Evolutionary conservation across 2,888 invertebrate species (phyloP), one percentile per base, ranked within the genome.

Genomic region (Netelia melanura): DNA sequence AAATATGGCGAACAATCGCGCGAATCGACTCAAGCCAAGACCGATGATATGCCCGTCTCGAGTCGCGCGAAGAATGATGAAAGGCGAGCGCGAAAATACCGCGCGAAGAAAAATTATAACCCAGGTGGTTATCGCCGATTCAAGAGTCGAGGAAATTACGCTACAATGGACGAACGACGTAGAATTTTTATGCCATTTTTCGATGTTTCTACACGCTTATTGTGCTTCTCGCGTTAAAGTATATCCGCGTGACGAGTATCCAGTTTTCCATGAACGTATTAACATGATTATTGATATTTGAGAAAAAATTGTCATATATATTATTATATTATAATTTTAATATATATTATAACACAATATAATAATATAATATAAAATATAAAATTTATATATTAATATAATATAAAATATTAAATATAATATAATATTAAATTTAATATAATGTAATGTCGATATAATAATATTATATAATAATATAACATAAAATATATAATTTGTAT

Each of bases 251-350:
- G 8, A 38, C 10, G 25, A 54, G 44, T 54, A 11, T 71, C 65
- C 3, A 77, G 43, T 83, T 83, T 72, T 48, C 38, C 8, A 10
- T 61, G 82, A 71, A 78, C 70, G 25, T 61, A 83, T 78, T 78
- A 58, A 52, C 25, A 64, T 52, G 64, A 71, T 79, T n/a, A 71
- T 79, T 71, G 64, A 56, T 79, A 71, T 79, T 71, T 71, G 25
- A 58, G 25, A 25, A 30, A 71, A 71, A 64, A 64, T 54, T 21
- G 21, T 21, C 21, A 21, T 21, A 21, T 21, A 21, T 21, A 21
- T 21, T 21, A 21, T 21, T 21, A 21, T 21, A 21, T 1, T 21
- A 21, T 21, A 21, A 21, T 21, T 21, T 21, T 21, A 21, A 21
- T 21, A 21, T 21, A 21, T 21, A 21, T 21, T 21, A 21, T 21